These are phyloP conservation scores for Diaperis boleti DNA, from an alignment of 2,888 invertebrate genomes.

Conservation along the genomic window DNA sequence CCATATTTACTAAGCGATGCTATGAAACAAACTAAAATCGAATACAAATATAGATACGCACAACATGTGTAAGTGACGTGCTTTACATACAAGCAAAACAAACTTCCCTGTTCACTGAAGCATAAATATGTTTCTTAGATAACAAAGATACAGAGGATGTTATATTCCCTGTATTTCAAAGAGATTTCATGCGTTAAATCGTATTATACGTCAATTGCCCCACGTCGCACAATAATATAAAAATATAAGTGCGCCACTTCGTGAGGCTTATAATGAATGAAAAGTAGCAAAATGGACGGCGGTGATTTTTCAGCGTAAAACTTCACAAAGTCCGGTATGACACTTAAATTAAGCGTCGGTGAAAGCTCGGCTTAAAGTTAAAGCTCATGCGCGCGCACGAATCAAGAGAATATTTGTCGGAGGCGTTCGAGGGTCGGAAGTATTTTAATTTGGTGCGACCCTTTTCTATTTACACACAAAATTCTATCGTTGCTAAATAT, in stretches of 20 bases:
- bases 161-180: conserved; percentile 22
- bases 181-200: conserved; percentile 25
- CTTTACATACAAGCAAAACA: conserved; percentile 27
- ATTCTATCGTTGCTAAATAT: conserved; percentile 39
- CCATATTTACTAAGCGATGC: too few species aligned
- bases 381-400: conserved; percentile 32
- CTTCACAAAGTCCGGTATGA: conserved; percentile 36
- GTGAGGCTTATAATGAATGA: background rate
- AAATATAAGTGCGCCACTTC: background rate
- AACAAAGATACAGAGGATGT: conserved; percentile 30
- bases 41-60: conserved; percentile 16
- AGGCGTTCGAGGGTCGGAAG: conserved; percentile 28
- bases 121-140: conserved; percentile 32
- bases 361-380: conserved; percentile 35
- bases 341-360: conserved; percentile 37
- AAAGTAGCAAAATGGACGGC: conserved; percentile 11
- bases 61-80: conserved; percentile 37
- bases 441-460: conserved; percentile 40
- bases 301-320: conserved; percentile 24
- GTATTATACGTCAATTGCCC: conserved; percentile 15
- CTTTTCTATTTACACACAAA: conserved; percentile 40
- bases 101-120: conserved; percentile 22
- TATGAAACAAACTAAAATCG: too few species aligned
- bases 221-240: background rate
- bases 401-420: conserved; percentile 28